Percentiles rank a stretch among this genome's conserved stretches.
Evolutionary conservation across 92 coral and sea anemone genomes (phyloP).

Genomic region (Heteractis magnifica): DNA sequence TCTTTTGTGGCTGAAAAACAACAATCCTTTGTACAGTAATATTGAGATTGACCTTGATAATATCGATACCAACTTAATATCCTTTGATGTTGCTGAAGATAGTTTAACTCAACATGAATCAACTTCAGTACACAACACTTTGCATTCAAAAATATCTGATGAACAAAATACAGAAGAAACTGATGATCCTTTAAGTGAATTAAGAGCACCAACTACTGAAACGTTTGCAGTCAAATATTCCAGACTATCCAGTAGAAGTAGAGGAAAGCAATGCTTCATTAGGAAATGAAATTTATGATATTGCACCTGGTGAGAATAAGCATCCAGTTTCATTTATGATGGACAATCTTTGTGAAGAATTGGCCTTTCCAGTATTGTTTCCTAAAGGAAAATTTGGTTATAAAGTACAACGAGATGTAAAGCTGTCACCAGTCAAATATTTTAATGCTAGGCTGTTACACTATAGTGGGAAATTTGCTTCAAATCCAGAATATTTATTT

Average conservation of each 20-base stretch:
- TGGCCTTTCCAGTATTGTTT: no score
- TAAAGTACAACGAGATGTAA: neutral
- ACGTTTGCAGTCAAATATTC: conserved; percentile 52
- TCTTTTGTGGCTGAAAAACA: conserved; percentile 30
- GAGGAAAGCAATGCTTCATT: conserved; percentile 11
- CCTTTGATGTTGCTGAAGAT: neutral
- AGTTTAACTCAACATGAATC: neutral
- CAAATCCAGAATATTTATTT: conserved; percentile 51
- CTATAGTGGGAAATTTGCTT: conserved; percentile 44
- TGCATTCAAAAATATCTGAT: neutral
- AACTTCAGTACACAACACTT: neutral
- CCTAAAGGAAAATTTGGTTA: no score
- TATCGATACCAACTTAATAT: conserved; percentile 8
- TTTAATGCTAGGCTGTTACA: conserved; percentile 35
- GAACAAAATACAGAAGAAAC: neutral
- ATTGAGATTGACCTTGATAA: conserved; percentile 24
- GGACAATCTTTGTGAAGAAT: no score
- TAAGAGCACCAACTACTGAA: conserved; percentile 39
- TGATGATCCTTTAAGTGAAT: conserved; percentile 52
- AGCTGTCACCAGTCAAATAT: conserved; percentile 27
- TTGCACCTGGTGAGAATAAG: no score
- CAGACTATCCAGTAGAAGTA: conserved; percentile 48
- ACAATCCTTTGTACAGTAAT: conserved; percentile 34
- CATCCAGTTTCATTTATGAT: no score
- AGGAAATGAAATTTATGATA: conserved; percentile 25